A percentile compares a stretch with the other conserved stretches of the same genome.
phyloP scores from a whole-genome alignment of 30 jellyfish, hydroid and myxozoan genomes.

The Hydractinia echinata region DNA sequence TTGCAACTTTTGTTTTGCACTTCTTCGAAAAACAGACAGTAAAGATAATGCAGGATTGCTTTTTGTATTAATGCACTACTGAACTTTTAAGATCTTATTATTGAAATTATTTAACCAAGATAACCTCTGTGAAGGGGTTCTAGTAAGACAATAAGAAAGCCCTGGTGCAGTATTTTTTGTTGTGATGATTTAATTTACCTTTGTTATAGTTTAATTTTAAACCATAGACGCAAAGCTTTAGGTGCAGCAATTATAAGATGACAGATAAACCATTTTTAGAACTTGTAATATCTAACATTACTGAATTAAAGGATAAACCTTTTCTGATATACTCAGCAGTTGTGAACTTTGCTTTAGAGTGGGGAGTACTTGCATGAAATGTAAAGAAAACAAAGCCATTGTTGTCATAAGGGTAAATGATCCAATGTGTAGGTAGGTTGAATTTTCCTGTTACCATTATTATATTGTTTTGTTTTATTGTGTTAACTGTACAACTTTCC shows the following conservation, averaged over 20 bases:
- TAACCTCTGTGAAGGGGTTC: too few relatives aligned
- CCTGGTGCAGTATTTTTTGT: neutral
- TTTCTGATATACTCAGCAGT: neutral
- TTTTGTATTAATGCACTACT: neutral
- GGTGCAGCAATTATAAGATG: too few relatives aligned
- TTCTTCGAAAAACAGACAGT: neutral
- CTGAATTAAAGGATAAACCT: neutral
- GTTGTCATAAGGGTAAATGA: constrained; percentile 66
- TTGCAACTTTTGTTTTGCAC: neutral
- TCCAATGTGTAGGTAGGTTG: constrained; percentile 69
- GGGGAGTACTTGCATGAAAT: constrained; percentile 58
- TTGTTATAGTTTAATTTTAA: neutral
- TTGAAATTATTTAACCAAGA: too few relatives aligned
- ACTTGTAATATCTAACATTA: neutral
- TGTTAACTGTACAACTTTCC: neutral
- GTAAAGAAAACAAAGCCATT: constrained; percentile 36
- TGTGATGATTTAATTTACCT: neutral
- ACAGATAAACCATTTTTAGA: neutral
- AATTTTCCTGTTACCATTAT: too few relatives aligned
- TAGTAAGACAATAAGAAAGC: too few relatives aligned
- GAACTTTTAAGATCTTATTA: neutral
- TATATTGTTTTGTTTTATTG: neutral
- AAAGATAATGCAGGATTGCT: neutral
- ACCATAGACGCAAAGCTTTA: neutral
- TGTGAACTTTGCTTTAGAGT: neutral